Evolutionary conservation across 1,140 invertebrate genomes (phyloP).

Genomic region (Camponotus floridanus): DNA sequence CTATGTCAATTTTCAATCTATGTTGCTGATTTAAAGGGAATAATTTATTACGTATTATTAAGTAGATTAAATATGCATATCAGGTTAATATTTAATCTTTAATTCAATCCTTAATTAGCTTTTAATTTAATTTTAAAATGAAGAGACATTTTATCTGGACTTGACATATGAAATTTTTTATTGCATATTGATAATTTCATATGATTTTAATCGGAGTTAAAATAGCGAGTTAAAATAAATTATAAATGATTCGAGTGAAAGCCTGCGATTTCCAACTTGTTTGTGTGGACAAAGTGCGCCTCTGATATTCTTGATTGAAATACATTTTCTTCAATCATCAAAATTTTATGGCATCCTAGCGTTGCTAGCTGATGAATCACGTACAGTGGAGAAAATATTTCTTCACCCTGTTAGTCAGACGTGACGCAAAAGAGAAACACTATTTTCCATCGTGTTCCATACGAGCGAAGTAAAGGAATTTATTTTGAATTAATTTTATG

Average conservation of each 20-base stretch:
- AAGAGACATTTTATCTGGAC: neutral
- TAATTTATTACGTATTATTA: neutral
- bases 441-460: slow-evolving; percentile 23
- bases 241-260: neutral
- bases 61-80: neutral
- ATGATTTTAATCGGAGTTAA: neutral
- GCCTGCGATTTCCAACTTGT: neutral
- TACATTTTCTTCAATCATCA: neutral
- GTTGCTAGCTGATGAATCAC: slow-evolving; percentile 38
- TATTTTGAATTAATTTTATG: slow-evolving; percentile 25
- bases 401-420: slow-evolving; percentile 18
- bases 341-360: neutral
- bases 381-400: slow-evolving; percentile 47
- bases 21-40: neutral
- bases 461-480: no score
- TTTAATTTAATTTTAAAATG: neutral
- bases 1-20: neutral
- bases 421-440: slow-evolving; percentile 40
- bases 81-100: neutral
- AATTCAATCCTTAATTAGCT: neutral
- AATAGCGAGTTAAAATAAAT: neutral
- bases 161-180: neutral
- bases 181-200: neutral
- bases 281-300: neutral
- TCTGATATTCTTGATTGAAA: slow-evolving; percentile 1